Base-by-base conservation (phyloP, 2,797 vertebrate species). In the Clarias laeviceps region DNA sequence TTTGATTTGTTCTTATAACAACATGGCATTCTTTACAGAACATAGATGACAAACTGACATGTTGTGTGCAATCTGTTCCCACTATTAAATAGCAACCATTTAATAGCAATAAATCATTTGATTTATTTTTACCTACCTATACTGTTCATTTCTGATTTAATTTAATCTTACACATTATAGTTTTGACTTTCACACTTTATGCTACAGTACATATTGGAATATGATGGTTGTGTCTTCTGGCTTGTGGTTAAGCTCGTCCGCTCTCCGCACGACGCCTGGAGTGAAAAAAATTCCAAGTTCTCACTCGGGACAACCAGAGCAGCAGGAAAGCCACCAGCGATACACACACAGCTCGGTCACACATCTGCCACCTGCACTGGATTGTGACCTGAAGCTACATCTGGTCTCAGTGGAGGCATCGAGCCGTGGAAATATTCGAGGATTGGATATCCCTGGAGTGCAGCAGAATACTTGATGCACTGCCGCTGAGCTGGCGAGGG, bases 311-410 rank as follows among this genome's bases (percentile, higher is more conserved):
- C 18, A 24, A 7, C 0, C 8, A 4, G 20, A 37, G 32, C 76
- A 78, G 56, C 56, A 61, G 29, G 54, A 78, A 59, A 34, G 56
- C 72, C 1, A 27, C 22, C 8, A 78, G 27, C 5, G 1, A 37
- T 50, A 50, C 2, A 20, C 72, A 56, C 12, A 24, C 29, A 61
- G 32, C 24, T 79, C 22, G 37, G n/a, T 45, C 24, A 80, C 79
- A 54, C 20, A 27, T 62, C 61, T 81, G 64, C 37, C 62, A 66
- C 78, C 22, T 80, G 59, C 5, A 15, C 24, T 45, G 79, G 59
- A 81, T 81, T 66, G 79, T 81, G 79, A 81, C 79, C 32, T 66
- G 79, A 81, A 81, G 79, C 62, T 81, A 81, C n/a, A 66, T 2
- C 40, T 22, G 79, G 37, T 81, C 79, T 81, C 79, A 66, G 79